Evolutionary conservation across 92 coral and sea anemone species (phyloP).

Genomic region (Plumapathes pennacea): DNA sequence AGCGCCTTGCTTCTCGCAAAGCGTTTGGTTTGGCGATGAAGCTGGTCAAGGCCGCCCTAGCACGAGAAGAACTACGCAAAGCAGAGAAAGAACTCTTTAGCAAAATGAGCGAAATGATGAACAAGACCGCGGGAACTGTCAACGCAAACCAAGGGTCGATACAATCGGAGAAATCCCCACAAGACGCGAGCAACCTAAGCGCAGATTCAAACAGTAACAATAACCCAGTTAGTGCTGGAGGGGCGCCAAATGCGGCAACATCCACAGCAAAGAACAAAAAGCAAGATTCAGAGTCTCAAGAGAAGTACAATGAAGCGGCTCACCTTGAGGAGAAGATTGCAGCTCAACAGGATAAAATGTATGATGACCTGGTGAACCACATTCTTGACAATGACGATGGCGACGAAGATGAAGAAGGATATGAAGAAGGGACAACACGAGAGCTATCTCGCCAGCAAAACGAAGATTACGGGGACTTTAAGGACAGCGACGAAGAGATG

Average conservation of each 20-base stretch:
- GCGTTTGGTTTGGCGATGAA: slow-evolving; percentile 83
- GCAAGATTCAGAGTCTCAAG: slow-evolving; percentile 33
- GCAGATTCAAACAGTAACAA: slow-evolving; percentile 12
- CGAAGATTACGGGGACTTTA: slow-evolving; percentile 82
- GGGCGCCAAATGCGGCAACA: neutral
- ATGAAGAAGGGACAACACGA: slow-evolving; percentile 40
- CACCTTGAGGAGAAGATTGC: slow-evolving; percentile 90
- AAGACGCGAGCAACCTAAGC: slow-evolving; percentile 5
- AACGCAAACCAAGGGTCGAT: neutral
- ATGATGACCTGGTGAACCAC: slow-evolving; percentile 61
- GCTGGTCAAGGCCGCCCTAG: slow-evolving; percentile 77
- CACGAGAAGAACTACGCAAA: slow-evolving; percentile 77
- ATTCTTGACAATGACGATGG: slow-evolving; percentile 40
- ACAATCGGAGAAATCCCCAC: slow-evolving; percentile 21
- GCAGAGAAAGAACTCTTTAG: slow-evolving; percentile 79
- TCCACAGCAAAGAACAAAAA: slow-evolving; percentile 3
- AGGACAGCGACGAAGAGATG: slow-evolving; percentile 83
- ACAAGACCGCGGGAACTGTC: slow-evolving; percentile 32
- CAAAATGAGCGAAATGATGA: slow-evolving; percentile 80
- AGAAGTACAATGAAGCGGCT: slow-evolving; percentile 74
- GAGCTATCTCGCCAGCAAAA: slow-evolving; percentile 22
- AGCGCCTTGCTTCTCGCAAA: slow-evolving; percentile 65
- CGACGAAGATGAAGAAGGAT: slow-evolving; percentile 57
- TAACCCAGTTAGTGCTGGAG: slow-evolving; percentile 9
- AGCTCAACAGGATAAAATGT: slow-evolving; percentile 79